Evolutionary conservation across 2,797 vertebrate species (phyloP).

Genomic region (Paratrypauchen microcephalus): DNA sequence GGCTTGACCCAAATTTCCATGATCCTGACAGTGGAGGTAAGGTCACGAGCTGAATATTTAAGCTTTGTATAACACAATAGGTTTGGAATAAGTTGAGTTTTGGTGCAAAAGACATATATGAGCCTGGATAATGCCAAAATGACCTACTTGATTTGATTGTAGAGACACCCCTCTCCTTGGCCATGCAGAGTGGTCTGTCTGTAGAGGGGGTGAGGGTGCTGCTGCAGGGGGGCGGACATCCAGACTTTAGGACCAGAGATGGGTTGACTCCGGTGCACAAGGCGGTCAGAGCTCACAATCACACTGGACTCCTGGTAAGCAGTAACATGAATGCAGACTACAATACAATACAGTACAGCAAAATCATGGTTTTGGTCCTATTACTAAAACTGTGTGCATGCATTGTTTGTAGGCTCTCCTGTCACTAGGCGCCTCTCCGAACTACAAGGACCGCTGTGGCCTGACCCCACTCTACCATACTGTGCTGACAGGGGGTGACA

Average conservation of each 20-base stretch:
- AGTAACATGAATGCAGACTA: background rate
- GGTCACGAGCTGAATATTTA: slow-evolving; percentile 18
- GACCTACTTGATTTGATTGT: background rate
- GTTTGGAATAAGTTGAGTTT: background rate
- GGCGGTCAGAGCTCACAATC: slow-evolving; percentile 84
- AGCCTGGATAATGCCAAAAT: background rate
- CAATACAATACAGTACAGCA: background rate
- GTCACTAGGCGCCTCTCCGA: slow-evolving; percentile 85
- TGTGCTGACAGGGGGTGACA: slow-evolving; percentile 89
- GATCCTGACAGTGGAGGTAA: slow-evolving; percentile 90
- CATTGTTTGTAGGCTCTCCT: slow-evolving; percentile 64
- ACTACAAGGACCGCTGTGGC: slow-evolving; percentile 89
- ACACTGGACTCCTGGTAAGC: slow-evolving; percentile 83
- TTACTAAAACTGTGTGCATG: background rate
- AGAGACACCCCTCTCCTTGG: slow-evolving; percentile 88
- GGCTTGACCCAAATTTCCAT: slow-evolving; percentile 92
- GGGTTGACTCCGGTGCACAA: slow-evolving; percentile 87
- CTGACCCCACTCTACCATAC: slow-evolving; percentile 91
- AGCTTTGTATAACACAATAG: background rate
- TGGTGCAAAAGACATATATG: too few relatives aligned
- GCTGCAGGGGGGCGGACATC: slow-evolving; percentile 87
- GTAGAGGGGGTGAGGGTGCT: slow-evolving; percentile 85
- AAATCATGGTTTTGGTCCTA: background rate
- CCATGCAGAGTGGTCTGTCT: slow-evolving; percentile 78
- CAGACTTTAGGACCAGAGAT: slow-evolving; percentile 88